Base-by-base conservation (phyloP, 2,797 vertebrate genomes). In the Uromys caudimaculatus region DNA sequence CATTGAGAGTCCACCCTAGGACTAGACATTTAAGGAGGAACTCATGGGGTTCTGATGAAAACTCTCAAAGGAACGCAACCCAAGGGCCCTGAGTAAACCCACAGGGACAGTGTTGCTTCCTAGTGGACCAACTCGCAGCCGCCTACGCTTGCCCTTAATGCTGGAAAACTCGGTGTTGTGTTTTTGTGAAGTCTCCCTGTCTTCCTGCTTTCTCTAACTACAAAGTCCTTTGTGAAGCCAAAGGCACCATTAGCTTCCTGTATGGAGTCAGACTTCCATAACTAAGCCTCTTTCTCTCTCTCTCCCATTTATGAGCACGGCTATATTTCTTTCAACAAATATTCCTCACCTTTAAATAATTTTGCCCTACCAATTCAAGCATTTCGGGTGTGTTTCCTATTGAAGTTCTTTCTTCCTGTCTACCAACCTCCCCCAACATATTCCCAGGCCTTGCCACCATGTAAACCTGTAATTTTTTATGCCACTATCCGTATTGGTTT, bases 401-500 rank as follows among this genome's bases (percentile, higher is more conserved):
- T 91, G 89, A 92, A 97, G 56, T 93, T 96, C 62, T 95, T 27
- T 93, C 95, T 94, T 85, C 67, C 94, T 96, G 90, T 95, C 97
- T 93, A 94, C 96, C 95, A 93, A 90, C 85, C 87, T 96, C 87
- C 84, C 64, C 23, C 35, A 78, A 79, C 52, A 84, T 95, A 90
- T 95, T 96, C 88, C 76, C 87, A 88, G 93, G 76, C 77, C 93
- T 96, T 76, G 13, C 88, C 96, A 96, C 96, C 91, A 95, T 94
- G 95, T 91, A 96, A 97, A 98, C 96, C 96, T 96, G 94, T 97
- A 97, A 98, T 97, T 54, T 98, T 93, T 90, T 41, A 82, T 97
- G 97, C 97, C 98, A 97, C 87, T 91, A 97, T 94, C 97, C 97
- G 98, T 98, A 98, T 97, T 97, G 97, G 96, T 98, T 98, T 98